Conservation (phyloP, 35 echinoderm and acorn worm genomes). For the Stichopus chloronotus region DNA sequence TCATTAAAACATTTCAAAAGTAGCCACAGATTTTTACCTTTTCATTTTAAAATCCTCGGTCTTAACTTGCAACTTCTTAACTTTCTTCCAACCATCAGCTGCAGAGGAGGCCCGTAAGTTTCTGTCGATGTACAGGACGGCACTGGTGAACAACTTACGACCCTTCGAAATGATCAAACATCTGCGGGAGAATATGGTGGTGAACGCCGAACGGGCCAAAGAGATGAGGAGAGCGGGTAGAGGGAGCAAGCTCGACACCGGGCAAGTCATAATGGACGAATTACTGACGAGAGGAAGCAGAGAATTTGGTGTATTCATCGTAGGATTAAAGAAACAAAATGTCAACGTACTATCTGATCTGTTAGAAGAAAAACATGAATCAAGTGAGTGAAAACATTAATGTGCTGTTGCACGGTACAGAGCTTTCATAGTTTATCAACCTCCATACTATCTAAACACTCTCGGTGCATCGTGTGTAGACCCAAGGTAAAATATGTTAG, state of each 20-base stretch:
- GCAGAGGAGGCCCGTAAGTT: slow-evolving; percentile 75
- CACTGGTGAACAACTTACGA: slow-evolving; percentile 70
- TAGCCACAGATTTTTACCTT: no score
- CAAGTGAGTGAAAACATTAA: slow-evolving; percentile 75
- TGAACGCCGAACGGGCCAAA: slow-evolving; percentile 79
- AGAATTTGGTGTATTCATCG: slow-evolving; percentile 79
- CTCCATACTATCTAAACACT: not conserved
- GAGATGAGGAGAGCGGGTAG: slow-evolving; percentile 72
- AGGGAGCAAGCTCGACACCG: slow-evolving; percentile 65
- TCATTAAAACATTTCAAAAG: no score
- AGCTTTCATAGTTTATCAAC: no score
- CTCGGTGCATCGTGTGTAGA: not conserved
- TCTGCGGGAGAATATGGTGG: slow-evolving; percentile 75
- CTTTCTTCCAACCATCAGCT: slow-evolving; percentile 34
- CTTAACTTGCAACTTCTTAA: not conserved
- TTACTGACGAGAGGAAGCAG: slow-evolving; percentile 72
- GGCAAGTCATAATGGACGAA: slow-evolving; percentile 73
- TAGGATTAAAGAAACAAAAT: slow-evolving; percentile 69
- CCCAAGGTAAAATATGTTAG: not conserved
- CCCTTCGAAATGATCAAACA: slow-evolving; percentile 84
- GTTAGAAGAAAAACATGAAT: slow-evolving; percentile 88
- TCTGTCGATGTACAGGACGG: slow-evolving; percentile 53
- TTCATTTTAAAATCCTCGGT: no score
- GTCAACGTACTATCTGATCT: slow-evolving; percentile 82
- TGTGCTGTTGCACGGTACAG: not conserved